phyloP scores from a whole-genome alignment of 2,888 invertebrate genomes.

The Prosapia bicincta region DNA sequence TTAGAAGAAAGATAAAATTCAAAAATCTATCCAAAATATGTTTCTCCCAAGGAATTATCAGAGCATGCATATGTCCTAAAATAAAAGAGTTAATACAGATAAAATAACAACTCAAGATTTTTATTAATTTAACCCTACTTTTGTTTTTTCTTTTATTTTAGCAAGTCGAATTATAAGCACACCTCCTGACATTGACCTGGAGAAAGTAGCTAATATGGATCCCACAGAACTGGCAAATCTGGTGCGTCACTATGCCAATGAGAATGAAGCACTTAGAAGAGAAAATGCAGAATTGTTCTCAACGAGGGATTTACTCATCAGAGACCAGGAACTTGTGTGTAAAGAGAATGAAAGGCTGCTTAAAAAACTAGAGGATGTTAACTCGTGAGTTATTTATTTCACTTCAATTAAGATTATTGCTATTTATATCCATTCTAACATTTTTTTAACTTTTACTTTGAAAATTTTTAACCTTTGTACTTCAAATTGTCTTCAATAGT shows the following conservation, averaged over 20 bases:
- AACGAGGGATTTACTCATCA: constrained; percentile 71
- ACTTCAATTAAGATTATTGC: no score
- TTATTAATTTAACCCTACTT: no score
- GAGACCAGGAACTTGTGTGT: constrained; percentile 88
- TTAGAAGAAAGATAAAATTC: no score
- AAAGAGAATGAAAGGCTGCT: constrained; percentile 86
- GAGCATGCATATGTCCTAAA: no score
- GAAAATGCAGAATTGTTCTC: constrained; percentile 85
- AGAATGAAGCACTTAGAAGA: constrained; percentile 70
- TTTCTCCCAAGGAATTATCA: no score
- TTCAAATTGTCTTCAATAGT: no score
- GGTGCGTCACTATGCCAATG: constrained; percentile 79
- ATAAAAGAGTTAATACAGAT: no score
- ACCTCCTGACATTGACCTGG: constrained; percentile 64
- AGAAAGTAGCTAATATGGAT: constrained; percentile 69
- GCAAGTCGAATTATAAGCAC: constrained; percentile 41
- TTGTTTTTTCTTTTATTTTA: neutral
- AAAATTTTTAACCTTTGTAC: no score
- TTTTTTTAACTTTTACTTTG: no score
- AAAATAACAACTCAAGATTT: no score
- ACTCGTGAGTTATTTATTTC: constrained; percentile 63
- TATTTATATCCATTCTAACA: no score
- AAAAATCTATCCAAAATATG: no score
- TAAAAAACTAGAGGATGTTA: constrained; percentile 84
- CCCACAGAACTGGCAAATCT: constrained; percentile 78